Conservation (phyloP, 1,140 invertebrate species). For the Bombus sibiricus region DNA sequence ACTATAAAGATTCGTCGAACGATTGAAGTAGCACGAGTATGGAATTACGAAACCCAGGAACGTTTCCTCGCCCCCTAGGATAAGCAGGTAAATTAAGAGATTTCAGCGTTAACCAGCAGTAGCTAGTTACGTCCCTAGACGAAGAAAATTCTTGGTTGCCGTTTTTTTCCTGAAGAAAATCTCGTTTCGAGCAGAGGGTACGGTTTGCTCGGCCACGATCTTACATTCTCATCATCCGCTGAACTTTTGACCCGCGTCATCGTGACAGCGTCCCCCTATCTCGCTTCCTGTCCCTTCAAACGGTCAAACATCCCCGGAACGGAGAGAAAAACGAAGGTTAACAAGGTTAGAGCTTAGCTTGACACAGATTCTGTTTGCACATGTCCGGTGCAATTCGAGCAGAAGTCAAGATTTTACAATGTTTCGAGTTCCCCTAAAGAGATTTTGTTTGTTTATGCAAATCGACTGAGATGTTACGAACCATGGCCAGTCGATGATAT, state of each 20-base stretch:
- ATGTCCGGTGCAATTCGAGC: not conserved
- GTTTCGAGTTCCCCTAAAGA: too few species aligned
- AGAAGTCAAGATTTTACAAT: not conserved
- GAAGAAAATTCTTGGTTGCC: not conserved
- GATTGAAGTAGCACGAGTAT: not conserved
- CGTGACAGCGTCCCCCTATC: not conserved
- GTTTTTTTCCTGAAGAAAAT: not conserved
- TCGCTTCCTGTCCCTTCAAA: not conserved
- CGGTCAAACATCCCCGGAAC: not conserved
- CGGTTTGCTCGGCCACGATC: not conserved
- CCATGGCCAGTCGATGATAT: not conserved
- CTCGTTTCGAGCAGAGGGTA: not conserved
- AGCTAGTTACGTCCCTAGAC: not conserved
- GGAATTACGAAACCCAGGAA: not conserved
- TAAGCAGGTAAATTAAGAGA: constrained; percentile 10
- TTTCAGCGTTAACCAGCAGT: not conserved
- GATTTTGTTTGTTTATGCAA: not conserved
- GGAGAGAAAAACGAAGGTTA: not conserved
- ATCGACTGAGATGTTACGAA: not conserved
- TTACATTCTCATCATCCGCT: not conserved
- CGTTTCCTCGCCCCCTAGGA: not conserved
- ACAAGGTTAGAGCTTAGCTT: not conserved
- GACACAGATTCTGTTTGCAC: not conserved
- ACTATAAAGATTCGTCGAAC: not conserved
- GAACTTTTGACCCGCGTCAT: constrained; percentile 10